These are phyloP conservation scores for Rhinoptilus africanus DNA, from an alignment of 2,113 vertebrate genomes.

Conservation along the genomic window DNA sequence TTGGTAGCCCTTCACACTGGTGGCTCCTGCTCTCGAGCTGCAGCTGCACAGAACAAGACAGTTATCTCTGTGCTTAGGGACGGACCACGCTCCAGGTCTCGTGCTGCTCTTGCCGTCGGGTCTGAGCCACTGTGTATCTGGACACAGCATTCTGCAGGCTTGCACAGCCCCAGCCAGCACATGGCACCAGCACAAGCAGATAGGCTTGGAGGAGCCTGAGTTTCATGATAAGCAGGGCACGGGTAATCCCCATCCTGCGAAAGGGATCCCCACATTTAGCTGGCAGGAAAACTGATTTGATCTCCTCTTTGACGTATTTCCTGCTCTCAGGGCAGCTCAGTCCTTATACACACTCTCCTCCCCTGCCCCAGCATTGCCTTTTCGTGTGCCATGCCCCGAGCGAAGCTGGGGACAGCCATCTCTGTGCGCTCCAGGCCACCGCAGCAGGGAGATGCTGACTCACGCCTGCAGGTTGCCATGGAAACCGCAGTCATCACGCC, in stretches of 20 bases:
- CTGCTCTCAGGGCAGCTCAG: neutral
- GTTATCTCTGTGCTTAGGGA: neutral
- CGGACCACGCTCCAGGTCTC: neutral
- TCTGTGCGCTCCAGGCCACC: rapidly evolving
- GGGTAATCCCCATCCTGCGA: neutral
- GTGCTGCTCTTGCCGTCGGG: neutral
- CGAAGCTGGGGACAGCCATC: neutral
- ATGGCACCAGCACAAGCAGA: neutral
- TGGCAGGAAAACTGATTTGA: neutral
- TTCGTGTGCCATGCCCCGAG: rapidly evolving
- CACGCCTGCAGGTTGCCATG: neutral
- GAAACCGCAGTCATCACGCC: neutral
- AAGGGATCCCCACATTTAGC: neutral
- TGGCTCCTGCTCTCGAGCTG: neutral
- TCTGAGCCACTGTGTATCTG: neutral
- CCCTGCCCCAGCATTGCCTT: neutral
- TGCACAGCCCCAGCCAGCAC: neutral
- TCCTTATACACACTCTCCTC: neutral
- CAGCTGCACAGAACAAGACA: neutral
- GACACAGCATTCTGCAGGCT: neutral
- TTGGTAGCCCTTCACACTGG: neutral
- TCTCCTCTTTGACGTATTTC: neutral
- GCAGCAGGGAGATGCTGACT: neutral
- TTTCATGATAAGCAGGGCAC: neutral
- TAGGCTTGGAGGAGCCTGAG: neutral